These are phyloP conservation scores for Achlya flavicornis DNA, from an alignment of 2,888 invertebrate genomes.

Conservation along the genomic window DNA sequence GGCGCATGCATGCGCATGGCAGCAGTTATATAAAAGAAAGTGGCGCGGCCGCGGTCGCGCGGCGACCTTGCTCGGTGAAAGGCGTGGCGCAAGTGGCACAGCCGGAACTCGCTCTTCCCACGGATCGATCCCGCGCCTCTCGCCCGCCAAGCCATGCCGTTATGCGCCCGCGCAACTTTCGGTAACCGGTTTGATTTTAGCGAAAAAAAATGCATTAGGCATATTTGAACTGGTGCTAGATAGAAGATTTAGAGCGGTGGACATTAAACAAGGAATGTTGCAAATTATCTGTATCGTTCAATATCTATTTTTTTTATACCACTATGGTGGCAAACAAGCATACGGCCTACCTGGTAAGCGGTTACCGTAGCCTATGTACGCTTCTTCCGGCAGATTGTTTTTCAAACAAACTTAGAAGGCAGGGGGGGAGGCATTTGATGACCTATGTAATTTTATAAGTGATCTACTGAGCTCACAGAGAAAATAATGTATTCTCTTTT, in stretches of 20 bases:
- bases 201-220: slow-evolving; percentile 61
- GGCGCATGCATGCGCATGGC: slow-evolving; percentile 45
- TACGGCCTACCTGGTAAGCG: no score
- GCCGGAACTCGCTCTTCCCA: slow-evolving; percentile 81
- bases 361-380: no score
- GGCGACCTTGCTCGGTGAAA: slow-evolving; percentile 82
- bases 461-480: no score
- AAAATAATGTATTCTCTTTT: no score
- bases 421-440: no score
- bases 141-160: slow-evolving; percentile 47
- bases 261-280: slow-evolving; percentile 54
- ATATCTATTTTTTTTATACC: no score
- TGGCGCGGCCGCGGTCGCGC: slow-evolving; percentile 80
- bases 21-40: slow-evolving; percentile 81
- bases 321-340: no score
- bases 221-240: slow-evolving; percentile 51
- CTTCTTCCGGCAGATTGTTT: slow-evolving; percentile 19
- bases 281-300: slow-evolving; percentile 33
- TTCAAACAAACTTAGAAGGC: background rate
- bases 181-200: slow-evolving; percentile 65
- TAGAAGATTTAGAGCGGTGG: slow-evolving; percentile 43
- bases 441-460: background rate
- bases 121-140: slow-evolving; percentile 67
- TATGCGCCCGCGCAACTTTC: slow-evolving; percentile 63
- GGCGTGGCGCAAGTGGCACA: slow-evolving; percentile 79